Conservation (phyloP, 35 echinoderm and acorn worm genomes). For the Ptychodera flava region DNA sequence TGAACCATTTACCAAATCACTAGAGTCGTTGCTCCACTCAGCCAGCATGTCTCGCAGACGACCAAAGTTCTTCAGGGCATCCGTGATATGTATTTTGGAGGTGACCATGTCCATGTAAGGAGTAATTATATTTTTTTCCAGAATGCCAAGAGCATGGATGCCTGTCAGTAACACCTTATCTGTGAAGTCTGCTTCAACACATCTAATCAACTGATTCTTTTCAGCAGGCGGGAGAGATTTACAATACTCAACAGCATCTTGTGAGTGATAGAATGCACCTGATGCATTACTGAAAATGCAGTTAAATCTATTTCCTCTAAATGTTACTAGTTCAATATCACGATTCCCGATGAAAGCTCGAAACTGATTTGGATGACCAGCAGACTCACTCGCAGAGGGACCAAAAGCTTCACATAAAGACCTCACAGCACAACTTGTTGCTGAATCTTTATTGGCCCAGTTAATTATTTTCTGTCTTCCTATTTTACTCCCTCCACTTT, state of each 20-base stretch:
- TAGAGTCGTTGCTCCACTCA: conserved; percentile 35
- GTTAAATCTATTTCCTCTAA: conserved; percentile 53
- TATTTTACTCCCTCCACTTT: conserved; percentile 30
- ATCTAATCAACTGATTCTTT: conserved; percentile 46
- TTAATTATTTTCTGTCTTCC: conserved; percentile 34
- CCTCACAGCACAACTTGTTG: conserved; percentile 34
- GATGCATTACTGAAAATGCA: conserved; percentile 20
- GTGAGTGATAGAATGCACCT: conserved; percentile 40
- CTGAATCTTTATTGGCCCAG: conserved; percentile 32
- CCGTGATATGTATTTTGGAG: conserved; percentile 29
- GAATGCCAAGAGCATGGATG: conserved; percentile 43
- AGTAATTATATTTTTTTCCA: conserved; percentile 44
- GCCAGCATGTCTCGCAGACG: conserved; percentile 15
- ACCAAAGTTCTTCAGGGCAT: conserved; percentile 37
- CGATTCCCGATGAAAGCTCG: background rate
- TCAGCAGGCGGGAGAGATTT: conserved; percentile 8
- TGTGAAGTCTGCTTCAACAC: conserved; percentile 28
- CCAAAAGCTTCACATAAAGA: conserved; percentile 49
- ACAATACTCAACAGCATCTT: conserved; percentile 10
- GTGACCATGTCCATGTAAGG: conserved; percentile 59
- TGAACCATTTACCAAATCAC: conserved; percentile 33
- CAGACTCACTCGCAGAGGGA: conserved; percentile 42
- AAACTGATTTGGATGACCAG: conserved; percentile 30
- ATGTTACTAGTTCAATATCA: conserved; percentile 22
- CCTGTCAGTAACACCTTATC: conserved; percentile 43